Evolutionary conservation across 2,113 vertebrate genomes (phyloP), one percentile per base, ranked within the genome.

Genomic region (Sturnus vulgaris): DNA sequence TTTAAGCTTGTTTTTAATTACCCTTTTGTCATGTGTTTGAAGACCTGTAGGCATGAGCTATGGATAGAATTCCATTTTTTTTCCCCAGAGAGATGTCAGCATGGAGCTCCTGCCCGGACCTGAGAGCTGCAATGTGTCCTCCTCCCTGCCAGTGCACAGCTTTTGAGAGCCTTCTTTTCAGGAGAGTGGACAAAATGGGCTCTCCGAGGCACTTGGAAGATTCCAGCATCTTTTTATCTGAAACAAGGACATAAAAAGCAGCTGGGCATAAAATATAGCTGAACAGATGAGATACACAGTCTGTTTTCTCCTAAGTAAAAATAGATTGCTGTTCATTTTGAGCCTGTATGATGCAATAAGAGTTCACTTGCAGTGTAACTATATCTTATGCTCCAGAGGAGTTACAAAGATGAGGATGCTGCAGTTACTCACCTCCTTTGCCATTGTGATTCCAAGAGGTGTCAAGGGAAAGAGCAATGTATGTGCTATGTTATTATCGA

Each of bases 281-380:
- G 92, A 95, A 81, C 95, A 96, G 90, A 94, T 86, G 91, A 96
- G 91, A 94, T 91, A 92, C 64, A 61, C 93, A 91, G 87, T 97
- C 93, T 94, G 77, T 97, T 95, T 95, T 85, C 93, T 95, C 68
- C 83, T 28, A 88, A 91, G 93, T 88, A 93, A 95, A 95, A 96
- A 96, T 94, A 97, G 93, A 94, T 96, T 93, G 87, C 93, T 96
- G 95, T 90, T 96, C 94, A 96, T 97, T 96, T 97, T 85, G 93
- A 91, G 94, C 57, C 88, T 92, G 21, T 79, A 44, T 90, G 92
- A 92, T 94, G 80, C 92, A 78, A 37, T 64, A 71, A 88, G 92
- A 46, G 88, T 93, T 96, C 90, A 87, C 90, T 96, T 72, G 76
- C 69, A 94, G 86, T 78, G 82, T 83, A 76, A 90, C 90, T 88